Conservation (phyloP, 2,888 invertebrate genomes). For the Hypselothyrea guttata region DNA sequence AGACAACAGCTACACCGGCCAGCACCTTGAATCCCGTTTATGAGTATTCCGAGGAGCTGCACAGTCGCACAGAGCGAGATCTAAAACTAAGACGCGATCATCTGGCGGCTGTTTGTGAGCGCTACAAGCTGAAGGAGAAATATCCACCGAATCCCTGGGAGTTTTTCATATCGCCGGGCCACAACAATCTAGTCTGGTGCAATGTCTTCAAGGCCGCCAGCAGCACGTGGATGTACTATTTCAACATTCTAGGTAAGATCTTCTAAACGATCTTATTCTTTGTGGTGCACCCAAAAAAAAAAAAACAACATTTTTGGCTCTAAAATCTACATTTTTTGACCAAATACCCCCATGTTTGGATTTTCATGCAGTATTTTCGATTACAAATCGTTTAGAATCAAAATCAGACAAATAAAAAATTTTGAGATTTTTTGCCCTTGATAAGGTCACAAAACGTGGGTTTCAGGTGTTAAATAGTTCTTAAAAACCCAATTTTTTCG, state of each 20-base stretch:
- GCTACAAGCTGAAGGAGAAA: conserved; percentile 79
- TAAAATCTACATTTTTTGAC: too few relatives aligned
- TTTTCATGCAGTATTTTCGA: too few relatives aligned
- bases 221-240: conserved; percentile 91
- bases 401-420: too few relatives aligned
- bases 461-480: too few relatives aligned
- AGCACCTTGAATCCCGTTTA: conserved; percentile 82
- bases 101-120: conserved; percentile 83
- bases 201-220: conserved; percentile 90
- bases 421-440: too few relatives aligned
- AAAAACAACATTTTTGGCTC: too few relatives aligned
- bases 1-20: conserved; percentile 34
- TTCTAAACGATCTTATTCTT: too few relatives aligned
- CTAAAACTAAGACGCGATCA: conserved; percentile 83
- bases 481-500: too few relatives aligned
- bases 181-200: conserved; percentile 89
- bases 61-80: conserved; percentile 83
- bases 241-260: conserved; percentile 87
- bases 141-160: conserved; percentile 87
- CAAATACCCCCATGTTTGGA: too few relatives aligned
- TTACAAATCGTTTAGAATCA: too few relatives aligned
- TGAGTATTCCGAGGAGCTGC: conserved; percentile 82
- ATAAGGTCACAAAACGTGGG: too few relatives aligned
- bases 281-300: too few relatives aligned
- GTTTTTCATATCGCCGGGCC: conserved; percentile 87